Base-by-base conservation (phyloP, 2,113 vertebrate species). In the Brachyhypopomus gauderio region DNA sequence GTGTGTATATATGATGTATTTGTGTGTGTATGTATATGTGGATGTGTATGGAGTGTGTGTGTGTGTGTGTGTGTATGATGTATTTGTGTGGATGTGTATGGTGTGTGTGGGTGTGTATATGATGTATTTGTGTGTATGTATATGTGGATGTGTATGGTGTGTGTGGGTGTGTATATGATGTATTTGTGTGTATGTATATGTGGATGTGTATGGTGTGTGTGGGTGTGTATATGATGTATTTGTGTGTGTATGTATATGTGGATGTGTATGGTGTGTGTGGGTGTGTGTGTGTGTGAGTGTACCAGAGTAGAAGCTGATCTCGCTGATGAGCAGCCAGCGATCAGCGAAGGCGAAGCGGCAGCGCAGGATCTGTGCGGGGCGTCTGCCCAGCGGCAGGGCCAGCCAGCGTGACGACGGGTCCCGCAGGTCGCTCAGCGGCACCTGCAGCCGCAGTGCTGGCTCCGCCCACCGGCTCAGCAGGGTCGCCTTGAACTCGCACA, bases 271-370 rank as follows among this genome's bases (percentile, higher is more conserved):
- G 52, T 52, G 63, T 16, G 23, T n/a, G 9, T 36, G 20, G 55
- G 64, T 66, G 38, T 8, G 66, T 19, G 38, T 30, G 83, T n/a
- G 25, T 63, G 34, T 79, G 71, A 75, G 55, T 92, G 77, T 90
- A 98, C 97, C 94, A 0, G 96, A 96, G 73, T 91, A 74, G 87
- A 98, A 98, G 81, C 94, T 92, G 48, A 98, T 92, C 89, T 98
- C 97, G 0, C 97, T 98, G 94, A 98, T 94, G 82, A 98, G 96
- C 75, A 98, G 90, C 97, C 97, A 98, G 27, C 88, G 91, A 38
- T 95, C 93, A 0, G 93, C 86, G 12, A 98, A 98, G 89, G 91
- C 91, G 88, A 98, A 98, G 19, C 92, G 95, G 83, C 97, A 98
- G 85, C 93, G 92, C 56, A 98, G 87, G 85, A 96, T 95, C 74